Conservation (phyloP, 2,797 vertebrate genomes). For the Gymnothorax javanicus region DNA sequence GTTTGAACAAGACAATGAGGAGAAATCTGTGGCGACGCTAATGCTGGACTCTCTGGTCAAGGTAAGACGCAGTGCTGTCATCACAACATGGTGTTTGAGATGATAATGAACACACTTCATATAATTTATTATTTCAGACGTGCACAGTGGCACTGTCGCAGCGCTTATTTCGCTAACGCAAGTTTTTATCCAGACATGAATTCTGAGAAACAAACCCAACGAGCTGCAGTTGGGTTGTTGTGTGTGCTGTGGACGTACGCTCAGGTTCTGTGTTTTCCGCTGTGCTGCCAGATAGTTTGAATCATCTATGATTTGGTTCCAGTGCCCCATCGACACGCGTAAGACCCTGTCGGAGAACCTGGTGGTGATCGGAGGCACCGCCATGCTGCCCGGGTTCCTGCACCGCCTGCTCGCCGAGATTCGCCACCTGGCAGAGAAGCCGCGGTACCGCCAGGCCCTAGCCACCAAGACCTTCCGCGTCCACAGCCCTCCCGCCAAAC, state of each 20-base stretch:
- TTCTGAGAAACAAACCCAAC: not conserved
- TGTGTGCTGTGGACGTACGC: not conserved
- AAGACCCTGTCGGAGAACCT: constrained; percentile 95
- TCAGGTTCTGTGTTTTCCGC: too few species aligned
- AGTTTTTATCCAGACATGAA: not conserved
- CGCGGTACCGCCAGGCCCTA: constrained; percentile 85
- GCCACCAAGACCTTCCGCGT: constrained; percentile 90
- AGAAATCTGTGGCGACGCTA: constrained; percentile 94
- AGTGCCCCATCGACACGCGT: constrained; percentile 97
- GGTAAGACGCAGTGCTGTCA: constrained; percentile 66
- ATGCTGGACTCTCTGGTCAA: constrained; percentile 91
- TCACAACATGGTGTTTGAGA: not conserved
- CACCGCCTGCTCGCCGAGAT: constrained; percentile 94
- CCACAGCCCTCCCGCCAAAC: constrained; percentile 91
- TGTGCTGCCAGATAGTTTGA: too few species aligned
- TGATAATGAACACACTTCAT: not conserved
- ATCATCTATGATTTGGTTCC: not conserved
- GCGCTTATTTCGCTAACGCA: not conserved
- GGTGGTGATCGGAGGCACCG: constrained; percentile 91
- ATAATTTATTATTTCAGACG: not conserved
- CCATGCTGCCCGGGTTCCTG: constrained; percentile 94
- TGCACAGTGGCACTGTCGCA: not conserved
- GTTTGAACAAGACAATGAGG: constrained; percentile 98
- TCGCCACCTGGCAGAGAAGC: constrained; percentile 88
- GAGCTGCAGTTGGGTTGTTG: not conserved